Conservation (phyloP, 2,113 vertebrate genomes). For the Lipotes vexillifer region DNA sequence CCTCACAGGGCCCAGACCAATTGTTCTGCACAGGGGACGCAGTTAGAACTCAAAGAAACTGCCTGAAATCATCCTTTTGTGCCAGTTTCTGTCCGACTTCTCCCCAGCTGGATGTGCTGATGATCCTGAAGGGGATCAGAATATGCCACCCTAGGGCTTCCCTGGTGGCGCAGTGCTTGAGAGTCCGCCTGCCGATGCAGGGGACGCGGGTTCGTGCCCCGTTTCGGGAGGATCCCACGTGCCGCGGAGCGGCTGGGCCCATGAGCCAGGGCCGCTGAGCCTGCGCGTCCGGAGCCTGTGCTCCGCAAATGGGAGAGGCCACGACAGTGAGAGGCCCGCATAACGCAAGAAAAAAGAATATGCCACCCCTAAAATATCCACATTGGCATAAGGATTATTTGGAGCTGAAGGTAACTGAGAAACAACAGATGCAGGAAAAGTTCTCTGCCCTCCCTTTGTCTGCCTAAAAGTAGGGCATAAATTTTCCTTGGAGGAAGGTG, state of each 20-base stretch:
- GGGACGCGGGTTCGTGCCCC: too few relatives aligned
- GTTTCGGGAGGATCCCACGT: too few relatives aligned
- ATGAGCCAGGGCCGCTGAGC: too few relatives aligned
- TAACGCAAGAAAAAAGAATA: too few relatives aligned
- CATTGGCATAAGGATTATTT: background rate
- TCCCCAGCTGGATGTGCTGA: background rate
- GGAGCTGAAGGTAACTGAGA: background rate
- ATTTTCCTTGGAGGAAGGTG: background rate
- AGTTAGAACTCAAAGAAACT: background rate
- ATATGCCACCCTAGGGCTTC: background rate
- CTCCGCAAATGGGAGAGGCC: too few relatives aligned
- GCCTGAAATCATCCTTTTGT: background rate
- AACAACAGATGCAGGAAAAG: background rate
- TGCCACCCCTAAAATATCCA: background rate
- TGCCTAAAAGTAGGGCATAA: background rate
- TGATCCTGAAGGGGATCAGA: background rate
- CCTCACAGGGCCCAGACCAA: background rate
- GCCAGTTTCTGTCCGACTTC: background rate
- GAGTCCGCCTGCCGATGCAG: too few relatives aligned
- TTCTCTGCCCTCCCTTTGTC: background rate
- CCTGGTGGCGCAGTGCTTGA: too few relatives aligned
- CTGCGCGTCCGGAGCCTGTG: too few relatives aligned
- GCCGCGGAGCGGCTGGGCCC: too few relatives aligned
- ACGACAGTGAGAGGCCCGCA: too few relatives aligned
- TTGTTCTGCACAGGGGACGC: background rate